Conservation (phyloP, 2,888 invertebrate genomes). For the Nephrocerus scutellatus region DNA sequence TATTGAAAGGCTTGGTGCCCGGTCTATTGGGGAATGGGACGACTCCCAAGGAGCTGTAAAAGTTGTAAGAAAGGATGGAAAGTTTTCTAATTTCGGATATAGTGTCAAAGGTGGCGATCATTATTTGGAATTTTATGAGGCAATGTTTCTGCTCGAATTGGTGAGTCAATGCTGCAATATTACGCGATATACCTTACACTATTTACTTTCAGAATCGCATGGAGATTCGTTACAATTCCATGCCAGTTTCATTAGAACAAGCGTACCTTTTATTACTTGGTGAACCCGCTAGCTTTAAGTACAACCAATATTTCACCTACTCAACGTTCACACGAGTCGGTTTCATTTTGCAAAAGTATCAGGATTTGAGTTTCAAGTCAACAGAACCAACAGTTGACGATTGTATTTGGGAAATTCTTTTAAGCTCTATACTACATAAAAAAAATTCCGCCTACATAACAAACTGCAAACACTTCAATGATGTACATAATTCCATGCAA, state of each 20-base stretch:
- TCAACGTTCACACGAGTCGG: slow-evolving; percentile 39
- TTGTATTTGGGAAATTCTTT: slow-evolving; percentile 39
- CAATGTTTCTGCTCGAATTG: slow-evolving; percentile 40
- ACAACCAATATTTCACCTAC: slow-evolving; percentile 38
- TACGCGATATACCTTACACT: not conserved
- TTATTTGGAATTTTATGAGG: slow-evolving; percentile 40
- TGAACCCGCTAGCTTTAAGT: slow-evolving; percentile 30
- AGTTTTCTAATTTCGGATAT: slow-evolving; percentile 40
- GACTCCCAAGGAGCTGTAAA: slow-evolving; percentile 30
- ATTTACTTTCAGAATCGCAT: slow-evolving; percentile 37
- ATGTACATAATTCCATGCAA: slow-evolving; percentile 25
- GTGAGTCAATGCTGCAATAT: slow-evolving; percentile 22
- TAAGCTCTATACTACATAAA: slow-evolving; percentile 26
- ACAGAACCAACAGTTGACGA: slow-evolving; percentile 23
- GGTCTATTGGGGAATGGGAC: slow-evolving; percentile 38
- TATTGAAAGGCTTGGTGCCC: slow-evolving; percentile 35
- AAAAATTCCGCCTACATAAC: slow-evolving; percentile 28
- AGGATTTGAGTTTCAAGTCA: slow-evolving; percentile 22
- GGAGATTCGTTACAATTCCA: slow-evolving; percentile 34
- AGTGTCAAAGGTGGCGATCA: slow-evolving; percentile 29
- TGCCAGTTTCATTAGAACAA: slow-evolving; percentile 39
- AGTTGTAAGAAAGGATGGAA: slow-evolving; percentile 39
- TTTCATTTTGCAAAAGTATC: slow-evolving; percentile 37
- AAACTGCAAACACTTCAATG: slow-evolving; percentile 24
- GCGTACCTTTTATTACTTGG: slow-evolving; percentile 39